Base-by-base conservation (phyloP, 2,113 vertebrate species). In the Toxostoma redivivum region DNA sequence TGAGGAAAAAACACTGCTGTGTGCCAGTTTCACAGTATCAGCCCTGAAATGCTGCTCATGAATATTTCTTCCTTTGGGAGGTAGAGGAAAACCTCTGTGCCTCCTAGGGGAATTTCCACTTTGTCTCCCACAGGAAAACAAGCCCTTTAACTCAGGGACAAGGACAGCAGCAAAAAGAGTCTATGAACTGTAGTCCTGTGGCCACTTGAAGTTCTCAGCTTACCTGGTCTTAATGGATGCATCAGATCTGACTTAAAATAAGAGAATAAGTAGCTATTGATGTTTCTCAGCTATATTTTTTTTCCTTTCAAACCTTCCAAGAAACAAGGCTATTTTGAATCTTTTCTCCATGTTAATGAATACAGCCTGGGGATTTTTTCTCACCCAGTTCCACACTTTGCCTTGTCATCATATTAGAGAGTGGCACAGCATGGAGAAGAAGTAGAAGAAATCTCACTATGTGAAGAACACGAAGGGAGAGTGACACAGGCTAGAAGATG, bases 351-450 rank as follows among this genome's bases (percentile, higher is more conserved):
- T 81, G 81, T 76, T 91, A 92, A 97, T 93, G 89, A 95, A 92
- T 94, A 96, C 61, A 88, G 91, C 94, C 94, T 93, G 67, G 1
- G 87, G 91, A 96, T 40, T 86, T 96, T 96, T 92, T 94, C 85
- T 87, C 84, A 94, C 81, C 42, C 90, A 89, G 56, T 94, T 93
- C 95, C 61, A 91, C 91, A 77, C 82, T 91, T 95, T 87, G 60
- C 70, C 30, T 95, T 92, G 73, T 89, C 94, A 70, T 93, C 71
- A 14, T 89, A 93, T 92, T 71, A 90, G 54, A 90, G 51, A 70
- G 71, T 51, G 85, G 76, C n/a, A 86, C 84, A 84, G 81, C 84
- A 90, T 33, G 45, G 79, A 93, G 92, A 77, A 82, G 50, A 25
- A 80, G 76, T 18, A 90, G 80, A 76, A 92, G 72, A 73, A 92